phyloP scores from a whole-genome alignment of 2,797 vertebrate species.

The Artibeus jamaicensis region DNA sequence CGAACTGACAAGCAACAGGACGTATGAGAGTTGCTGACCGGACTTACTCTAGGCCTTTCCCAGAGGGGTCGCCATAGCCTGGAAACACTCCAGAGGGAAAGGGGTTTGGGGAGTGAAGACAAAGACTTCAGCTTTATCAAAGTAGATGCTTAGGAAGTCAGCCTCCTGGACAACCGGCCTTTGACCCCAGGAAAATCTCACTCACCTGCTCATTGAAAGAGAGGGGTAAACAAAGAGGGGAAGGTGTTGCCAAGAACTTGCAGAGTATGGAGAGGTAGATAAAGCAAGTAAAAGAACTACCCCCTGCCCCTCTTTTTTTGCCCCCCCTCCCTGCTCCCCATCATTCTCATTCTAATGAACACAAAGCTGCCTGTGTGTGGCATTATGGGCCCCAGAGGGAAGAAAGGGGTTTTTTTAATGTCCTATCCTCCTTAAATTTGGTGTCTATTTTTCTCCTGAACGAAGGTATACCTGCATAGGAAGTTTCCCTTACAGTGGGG shows the following conservation, averaged over 20 bases:
- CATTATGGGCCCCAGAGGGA: neutral
- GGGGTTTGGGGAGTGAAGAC: neutral
- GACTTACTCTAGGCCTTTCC: neutral
- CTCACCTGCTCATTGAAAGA: neutral
- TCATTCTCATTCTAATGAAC: neutral
- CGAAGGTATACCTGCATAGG: neutral
- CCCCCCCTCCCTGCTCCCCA: neutral
- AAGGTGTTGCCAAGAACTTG: neutral
- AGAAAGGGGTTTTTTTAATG: neutral
- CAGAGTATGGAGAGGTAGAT: neutral
- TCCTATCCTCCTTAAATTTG: neutral
- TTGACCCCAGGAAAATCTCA: neutral
- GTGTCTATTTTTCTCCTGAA: neutral
- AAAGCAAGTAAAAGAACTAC: neutral
- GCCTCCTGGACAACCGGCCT: neutral
- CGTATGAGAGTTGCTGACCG: neutral
- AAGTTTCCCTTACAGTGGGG: neutral
- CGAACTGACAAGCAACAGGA: neutral
- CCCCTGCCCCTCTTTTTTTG: no score
- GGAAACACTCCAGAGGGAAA: neutral
- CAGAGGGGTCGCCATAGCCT: neutral
- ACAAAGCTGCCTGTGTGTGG: no score
- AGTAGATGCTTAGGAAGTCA: neutral
- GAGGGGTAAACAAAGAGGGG: neutral
- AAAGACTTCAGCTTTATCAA: neutral